A percentile compares a stretch with the other conserved stretches of the same genome.
Conservation (phyloP, 2,113 vertebrate species). For the Hippoglossus stenolepis region DNA sequence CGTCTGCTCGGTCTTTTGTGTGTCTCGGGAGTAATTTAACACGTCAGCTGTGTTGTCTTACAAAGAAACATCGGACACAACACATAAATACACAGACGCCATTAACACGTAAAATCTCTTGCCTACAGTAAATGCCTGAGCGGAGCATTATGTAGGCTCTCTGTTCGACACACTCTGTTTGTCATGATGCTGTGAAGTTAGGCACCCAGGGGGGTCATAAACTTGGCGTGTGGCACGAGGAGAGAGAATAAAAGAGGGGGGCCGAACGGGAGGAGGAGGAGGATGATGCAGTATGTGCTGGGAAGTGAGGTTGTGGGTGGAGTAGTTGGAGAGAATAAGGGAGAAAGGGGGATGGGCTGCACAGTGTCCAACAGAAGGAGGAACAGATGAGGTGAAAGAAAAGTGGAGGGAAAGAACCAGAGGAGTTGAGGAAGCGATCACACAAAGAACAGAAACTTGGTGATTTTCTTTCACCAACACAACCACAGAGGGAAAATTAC, state of each 20-base stretch:
- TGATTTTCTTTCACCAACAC: conserved; percentile 45
- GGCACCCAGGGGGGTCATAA: conserved; percentile 59
- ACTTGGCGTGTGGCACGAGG: conserved; percentile 59
- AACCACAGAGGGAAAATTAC: conserved; percentile 2
- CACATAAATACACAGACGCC: conserved; percentile 41
- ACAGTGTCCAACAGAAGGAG: conserved; percentile 73
- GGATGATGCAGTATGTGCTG: conserved; percentile 57
- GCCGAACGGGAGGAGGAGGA: conserved; percentile 17
- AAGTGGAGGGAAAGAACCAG: conserved; percentile 61
- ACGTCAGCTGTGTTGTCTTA: conserved; percentile 49
- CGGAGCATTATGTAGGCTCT: conserved; percentile 14
- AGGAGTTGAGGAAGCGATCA: conserved; percentile 45
- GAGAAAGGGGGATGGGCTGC: conserved; percentile 65
- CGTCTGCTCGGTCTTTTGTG: conserved; percentile 59
- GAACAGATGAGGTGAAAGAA: conserved; percentile 72
- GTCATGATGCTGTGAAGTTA: conserved; percentile 49
- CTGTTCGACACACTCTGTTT: conserved; percentile 52
- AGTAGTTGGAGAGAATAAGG: conserved; percentile 45
- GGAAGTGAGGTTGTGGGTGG: conserved; percentile 63
- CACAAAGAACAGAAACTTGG: conserved; percentile 48
- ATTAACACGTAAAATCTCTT: conserved; percentile 53
- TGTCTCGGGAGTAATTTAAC: conserved; percentile 58
- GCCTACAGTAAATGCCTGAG: conserved; percentile 47
- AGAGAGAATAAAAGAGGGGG: conserved; percentile 56
- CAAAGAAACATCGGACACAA: conserved; percentile 29